Evolutionary conservation across 2,888 invertebrate genomes (phyloP).

Genomic region (Eupelmus urozonus): DNA sequence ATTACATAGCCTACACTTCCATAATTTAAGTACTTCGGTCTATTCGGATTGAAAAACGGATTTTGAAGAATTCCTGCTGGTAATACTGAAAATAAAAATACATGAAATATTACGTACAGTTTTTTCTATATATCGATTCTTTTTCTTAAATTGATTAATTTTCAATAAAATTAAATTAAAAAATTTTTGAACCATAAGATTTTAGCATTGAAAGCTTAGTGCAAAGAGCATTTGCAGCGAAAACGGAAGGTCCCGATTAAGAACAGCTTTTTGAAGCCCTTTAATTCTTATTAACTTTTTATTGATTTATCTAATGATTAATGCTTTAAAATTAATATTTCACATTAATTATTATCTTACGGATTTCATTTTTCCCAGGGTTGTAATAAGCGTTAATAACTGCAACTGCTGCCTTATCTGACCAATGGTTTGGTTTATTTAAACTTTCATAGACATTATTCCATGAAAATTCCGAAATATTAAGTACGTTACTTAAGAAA

Average conservation of each 20-base stretch:
- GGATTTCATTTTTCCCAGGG: neutral
- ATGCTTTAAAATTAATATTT: neutral
- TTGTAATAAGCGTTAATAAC: neutral
- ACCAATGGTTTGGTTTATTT: constrained; percentile 68
- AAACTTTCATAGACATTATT: constrained; percentile 76
- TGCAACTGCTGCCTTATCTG: neutral
- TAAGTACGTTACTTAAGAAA: constrained; percentile 76
- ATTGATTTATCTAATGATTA: neutral
- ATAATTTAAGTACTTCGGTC: constrained; percentile 94
- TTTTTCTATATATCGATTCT: too few species aligned
- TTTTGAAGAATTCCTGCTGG: constrained; percentile 2
- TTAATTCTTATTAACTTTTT: too few species aligned
- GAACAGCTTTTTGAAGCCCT: too few species aligned
- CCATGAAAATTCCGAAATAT: constrained; percentile 75
- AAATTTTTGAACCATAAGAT: neutral
- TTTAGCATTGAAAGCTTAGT: neutral
- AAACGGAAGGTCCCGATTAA: too few species aligned
- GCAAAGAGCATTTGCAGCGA: too few species aligned
- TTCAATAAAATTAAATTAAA: neutral
- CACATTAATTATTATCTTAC: neutral
- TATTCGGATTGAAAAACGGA: constrained; percentile 90
- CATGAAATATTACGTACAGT: too few species aligned
- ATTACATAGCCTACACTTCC: constrained; percentile 94
- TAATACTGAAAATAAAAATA: neutral
- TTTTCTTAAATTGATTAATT: too few species aligned